Percentiles rank a stretch among this genome's conserved stretches.
phyloP scores from a whole-genome alignment of 92 coral and sea anemone species.

The Parazoanthus swiftii region DNA sequence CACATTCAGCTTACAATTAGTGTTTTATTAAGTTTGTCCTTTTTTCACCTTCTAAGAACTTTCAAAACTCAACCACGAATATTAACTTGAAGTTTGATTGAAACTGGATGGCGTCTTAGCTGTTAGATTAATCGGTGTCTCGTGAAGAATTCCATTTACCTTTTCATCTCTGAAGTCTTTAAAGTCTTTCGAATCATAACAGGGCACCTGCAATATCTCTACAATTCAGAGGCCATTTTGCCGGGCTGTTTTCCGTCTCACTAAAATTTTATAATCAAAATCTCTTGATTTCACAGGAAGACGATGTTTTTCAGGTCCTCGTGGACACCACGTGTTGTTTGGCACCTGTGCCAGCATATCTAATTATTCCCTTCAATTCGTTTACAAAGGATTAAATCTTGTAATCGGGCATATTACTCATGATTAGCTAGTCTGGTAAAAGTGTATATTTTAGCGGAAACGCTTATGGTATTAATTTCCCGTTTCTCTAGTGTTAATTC shows the following conservation, averaged over 20 bases:
- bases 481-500: conserved; percentile 35
- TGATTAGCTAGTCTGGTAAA: conserved; percentile 20
- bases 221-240: conserved; percentile 8
- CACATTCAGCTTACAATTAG: conserved; percentile 2
- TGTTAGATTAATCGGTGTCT: not conserved
- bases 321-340: conserved; percentile 36
- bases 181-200: not conserved
- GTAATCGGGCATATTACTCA: conserved; percentile 6
- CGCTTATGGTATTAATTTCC: conserved; percentile 7
- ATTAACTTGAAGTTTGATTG: not conserved
- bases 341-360: conserved; percentile 20
- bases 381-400: conserved; percentile 19
- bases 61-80: not conserved
- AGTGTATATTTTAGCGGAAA: not conserved
- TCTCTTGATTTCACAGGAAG: conserved; percentile 29
- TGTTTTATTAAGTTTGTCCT: not conserved
- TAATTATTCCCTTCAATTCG: conserved; percentile 14
- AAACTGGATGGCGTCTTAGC: not conserved
- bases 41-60: not conserved
- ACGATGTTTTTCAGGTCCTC: conserved; percentile 14
- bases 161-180: too few relatives aligned
- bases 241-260: conserved; percentile 8
- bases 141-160: not conserved
- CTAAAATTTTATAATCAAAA: conserved; percentile 12
- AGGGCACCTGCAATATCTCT: conserved; percentile 24